Percentiles rank a stretch among this genome's conserved stretches.
Conservation (phyloP, 2,113 vertebrate genomes). For the Leptodactylus fuscus region DNA sequence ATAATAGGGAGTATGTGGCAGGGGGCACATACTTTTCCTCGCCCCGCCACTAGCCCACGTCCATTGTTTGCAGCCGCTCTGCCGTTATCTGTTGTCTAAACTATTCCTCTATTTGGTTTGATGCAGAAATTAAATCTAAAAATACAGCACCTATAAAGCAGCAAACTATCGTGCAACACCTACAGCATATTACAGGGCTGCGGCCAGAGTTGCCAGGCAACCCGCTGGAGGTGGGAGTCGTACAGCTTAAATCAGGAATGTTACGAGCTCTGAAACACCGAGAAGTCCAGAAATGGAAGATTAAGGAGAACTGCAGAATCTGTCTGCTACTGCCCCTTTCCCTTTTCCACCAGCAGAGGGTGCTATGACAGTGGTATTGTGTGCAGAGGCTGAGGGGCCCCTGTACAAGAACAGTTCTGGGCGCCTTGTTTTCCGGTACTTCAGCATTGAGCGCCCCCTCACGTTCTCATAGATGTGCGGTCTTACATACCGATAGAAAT, state of each 20-base stretch:
- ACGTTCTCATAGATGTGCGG: too few species aligned
- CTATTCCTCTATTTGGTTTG: constrained; percentile 8
- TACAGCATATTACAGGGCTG: constrained; percentile 33
- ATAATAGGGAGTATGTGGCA: background rate
- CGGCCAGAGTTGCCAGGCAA: constrained; percentile 49
- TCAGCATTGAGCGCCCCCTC: too few species aligned
- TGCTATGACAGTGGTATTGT: background rate
- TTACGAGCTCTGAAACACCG: background rate
- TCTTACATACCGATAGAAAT: too few species aligned
- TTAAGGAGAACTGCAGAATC: background rate
- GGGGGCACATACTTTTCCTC: background rate
- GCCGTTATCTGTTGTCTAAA: background rate
- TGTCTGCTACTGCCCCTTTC: background rate
- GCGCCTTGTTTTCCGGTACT: too few species aligned
- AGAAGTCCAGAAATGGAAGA: background rate
- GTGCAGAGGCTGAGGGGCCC: too few species aligned
- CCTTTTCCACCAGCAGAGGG: background rate
- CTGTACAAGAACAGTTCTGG: too few species aligned
- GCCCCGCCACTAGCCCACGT: background rate
- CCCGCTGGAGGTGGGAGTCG: constrained; percentile 28
- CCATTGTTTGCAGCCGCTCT: background rate
- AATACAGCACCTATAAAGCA: constrained; percentile 38
- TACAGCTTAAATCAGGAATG: constrained; percentile 29
- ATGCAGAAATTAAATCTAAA: constrained; percentile 33
- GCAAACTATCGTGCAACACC: constrained; percentile 26